Percentiles rank a stretch among this genome's conserved stretches.
These are phyloP conservation scores for Leucophora obtusa DNA, from an alignment of 2,888 invertebrate genomes.

Conservation along the genomic window DNA sequence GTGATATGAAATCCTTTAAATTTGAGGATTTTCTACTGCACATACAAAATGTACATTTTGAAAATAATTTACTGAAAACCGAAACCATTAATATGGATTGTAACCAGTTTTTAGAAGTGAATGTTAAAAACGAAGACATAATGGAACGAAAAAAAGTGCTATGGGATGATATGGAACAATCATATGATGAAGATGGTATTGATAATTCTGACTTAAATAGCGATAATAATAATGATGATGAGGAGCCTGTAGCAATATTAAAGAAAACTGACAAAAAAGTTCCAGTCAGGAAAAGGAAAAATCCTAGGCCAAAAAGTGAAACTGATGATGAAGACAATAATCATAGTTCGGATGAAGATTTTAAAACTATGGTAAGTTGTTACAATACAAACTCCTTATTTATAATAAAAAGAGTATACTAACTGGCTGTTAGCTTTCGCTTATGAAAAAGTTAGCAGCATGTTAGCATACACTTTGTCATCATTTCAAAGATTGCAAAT, in stretches of 20 bases:
- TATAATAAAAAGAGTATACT: too few species aligned
- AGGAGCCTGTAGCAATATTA: constrained; percentile 62
- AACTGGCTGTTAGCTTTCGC: too few species aligned
- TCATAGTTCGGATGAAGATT: constrained; percentile 42
- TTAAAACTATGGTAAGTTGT: constrained; percentile 18
- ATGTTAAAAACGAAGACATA: constrained; percentile 29
- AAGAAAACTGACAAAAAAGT: constrained; percentile 53
- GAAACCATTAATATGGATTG: neutral
- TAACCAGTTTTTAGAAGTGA: neutral
- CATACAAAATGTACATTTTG: constrained; percentile 71
- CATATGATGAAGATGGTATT: neutral
- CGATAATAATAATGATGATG: constrained; percentile 10
- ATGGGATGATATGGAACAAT: constrained; percentile 1
- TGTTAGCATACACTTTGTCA: too few species aligned
- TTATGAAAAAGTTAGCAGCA: too few species aligned
- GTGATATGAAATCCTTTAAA: constrained; percentile 72
- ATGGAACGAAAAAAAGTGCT: neutral
- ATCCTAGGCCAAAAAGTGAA: neutral
- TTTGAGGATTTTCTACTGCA: constrained; percentile 73
- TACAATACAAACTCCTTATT: neutral
- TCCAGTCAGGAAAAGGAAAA: neutral
- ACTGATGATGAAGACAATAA: constrained; percentile 1
- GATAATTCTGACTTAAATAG: neutral
- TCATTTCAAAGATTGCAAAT: too few species aligned
- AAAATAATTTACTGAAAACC: constrained; percentile 46